A percentile compares a stretch with the other conserved stretches of the same genome.
These are phyloP conservation scores for Brachionus paranguensis DNA, from an alignment of 1,140 invertebrate species.

Conservation along the genomic window DNA sequence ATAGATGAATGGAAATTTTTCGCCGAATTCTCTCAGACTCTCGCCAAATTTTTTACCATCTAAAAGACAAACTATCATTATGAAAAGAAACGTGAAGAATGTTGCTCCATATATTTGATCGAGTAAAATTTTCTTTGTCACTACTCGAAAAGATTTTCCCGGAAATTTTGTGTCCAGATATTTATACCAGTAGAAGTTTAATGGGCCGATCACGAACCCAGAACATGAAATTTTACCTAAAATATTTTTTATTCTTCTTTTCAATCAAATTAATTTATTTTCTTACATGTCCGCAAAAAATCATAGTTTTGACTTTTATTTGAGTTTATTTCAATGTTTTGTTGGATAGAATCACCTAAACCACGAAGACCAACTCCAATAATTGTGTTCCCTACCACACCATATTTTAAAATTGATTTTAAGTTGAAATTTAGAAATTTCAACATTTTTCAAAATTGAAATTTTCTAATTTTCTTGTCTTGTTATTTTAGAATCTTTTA, in stretches of 20 bases:
- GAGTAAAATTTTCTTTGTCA: conserved; percentile 42
- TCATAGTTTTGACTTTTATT: not conserved
- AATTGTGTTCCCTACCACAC: not conserved
- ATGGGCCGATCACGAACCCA: conserved; percentile 41
- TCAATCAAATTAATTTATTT: not conserved
- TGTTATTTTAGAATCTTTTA: not conserved
- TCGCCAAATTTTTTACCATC: conserved; percentile 40
- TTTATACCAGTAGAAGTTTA: conserved; percentile 43
- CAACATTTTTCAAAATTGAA: not conserved
- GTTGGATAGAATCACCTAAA: conserved; percentile 11
- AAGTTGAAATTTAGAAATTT: not conserved
- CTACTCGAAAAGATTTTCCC: not conserved
- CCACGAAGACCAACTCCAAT: conserved; percentile 2
- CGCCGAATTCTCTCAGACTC: conserved; percentile 41
- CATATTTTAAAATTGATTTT: conserved; percentile 7
- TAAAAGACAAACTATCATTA: conserved; percentile 40
- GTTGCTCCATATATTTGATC: conserved; percentile 43
- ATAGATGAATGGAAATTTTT: conserved; percentile 43
- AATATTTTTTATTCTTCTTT: not conserved
- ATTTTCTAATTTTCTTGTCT: not conserved
- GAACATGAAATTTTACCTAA: conserved; percentile 40
- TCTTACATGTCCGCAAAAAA: not conserved
- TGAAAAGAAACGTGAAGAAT: conserved; percentile 42
- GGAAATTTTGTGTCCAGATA: conserved; percentile 41
- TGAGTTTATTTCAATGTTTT: conserved; percentile 14